These are phyloP conservation scores for Zaprionus inermis DNA, from an alignment of 1,140 invertebrate species.

Conservation along the genomic window DNA sequence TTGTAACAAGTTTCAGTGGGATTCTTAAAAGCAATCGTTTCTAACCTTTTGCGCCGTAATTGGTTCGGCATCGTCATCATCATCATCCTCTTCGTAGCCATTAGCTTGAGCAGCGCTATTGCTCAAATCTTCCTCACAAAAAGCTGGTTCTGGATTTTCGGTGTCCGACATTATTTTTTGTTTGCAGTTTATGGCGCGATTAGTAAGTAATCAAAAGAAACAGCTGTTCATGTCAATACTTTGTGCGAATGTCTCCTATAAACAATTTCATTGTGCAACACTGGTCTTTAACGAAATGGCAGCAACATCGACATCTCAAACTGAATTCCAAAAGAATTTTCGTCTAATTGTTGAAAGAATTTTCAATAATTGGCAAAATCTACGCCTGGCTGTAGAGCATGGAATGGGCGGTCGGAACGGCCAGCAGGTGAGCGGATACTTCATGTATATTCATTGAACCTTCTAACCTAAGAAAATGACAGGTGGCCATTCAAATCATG, in stretches of 20 bases:
- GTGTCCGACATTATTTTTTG: conserved; percentile 63
- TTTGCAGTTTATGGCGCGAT: conserved; percentile 57
- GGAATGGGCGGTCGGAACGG: conserved; percentile 87
- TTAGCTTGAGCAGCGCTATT: conserved; percentile 30
- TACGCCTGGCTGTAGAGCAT: conserved; percentile 88
- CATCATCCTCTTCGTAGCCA: conserved; percentile 49
- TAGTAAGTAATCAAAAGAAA: conserved; percentile 36
- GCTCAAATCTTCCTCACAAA: conserved; percentile 32
- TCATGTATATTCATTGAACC: neutral
- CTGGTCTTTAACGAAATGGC: conserved; percentile 57
- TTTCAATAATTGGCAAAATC: conserved; percentile 88
- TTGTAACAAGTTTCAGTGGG: conserved; percentile 21
- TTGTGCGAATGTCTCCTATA: conserved; percentile 36
- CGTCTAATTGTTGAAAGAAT: conserved; percentile 86
- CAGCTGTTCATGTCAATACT: conserved; percentile 19
- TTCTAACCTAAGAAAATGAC: conserved; percentile 63
- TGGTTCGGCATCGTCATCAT: conserved; percentile 74
- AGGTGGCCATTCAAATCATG: conserved; percentile 87
- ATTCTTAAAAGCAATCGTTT: neutral
- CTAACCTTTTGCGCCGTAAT: conserved; percentile 82
- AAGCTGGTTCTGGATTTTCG: conserved; percentile 47
- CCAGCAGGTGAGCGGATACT: conserved; percentile 84
- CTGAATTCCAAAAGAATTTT: conserved; percentile 83
- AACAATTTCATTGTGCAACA: conserved; percentile 37
- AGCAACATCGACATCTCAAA: conserved; percentile 54